phyloP scores from a whole-genome alignment of 2,888 invertebrate species.

The Thymelicus lineola region DNA sequence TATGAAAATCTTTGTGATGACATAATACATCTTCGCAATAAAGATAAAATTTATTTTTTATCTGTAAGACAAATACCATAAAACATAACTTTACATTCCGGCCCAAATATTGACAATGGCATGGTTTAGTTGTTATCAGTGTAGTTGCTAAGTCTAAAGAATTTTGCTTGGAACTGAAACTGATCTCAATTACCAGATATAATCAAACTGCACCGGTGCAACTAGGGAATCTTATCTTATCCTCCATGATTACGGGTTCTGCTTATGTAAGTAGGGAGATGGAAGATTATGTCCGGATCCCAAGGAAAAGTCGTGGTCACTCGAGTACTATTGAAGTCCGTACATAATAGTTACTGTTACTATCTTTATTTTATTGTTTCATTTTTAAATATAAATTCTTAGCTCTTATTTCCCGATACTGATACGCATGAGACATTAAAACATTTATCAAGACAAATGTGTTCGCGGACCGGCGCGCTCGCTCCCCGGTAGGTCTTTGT shows the following conservation, averaged over 20 bases:
- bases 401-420: conserved; percentile 17
- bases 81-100: not conserved
- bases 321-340: not conserved
- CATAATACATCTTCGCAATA: not conserved
- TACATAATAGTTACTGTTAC: not conserved
- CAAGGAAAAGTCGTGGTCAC: conserved; percentile 13
- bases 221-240: not conserved
- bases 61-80: not conserved
- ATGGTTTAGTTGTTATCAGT: too few relatives aligned
- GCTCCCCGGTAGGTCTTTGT: conserved; percentile 35
- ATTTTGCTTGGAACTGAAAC: not conserved
- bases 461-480: conserved; percentile 16
- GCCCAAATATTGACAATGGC: not conserved
- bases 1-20: not conserved
- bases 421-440: conserved; percentile 22
- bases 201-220: not conserved
- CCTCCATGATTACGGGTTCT: not conserved
- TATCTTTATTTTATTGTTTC: conserved; percentile 11
- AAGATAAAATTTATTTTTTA: conserved; percentile 3
- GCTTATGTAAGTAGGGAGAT: conserved; percentile 1
- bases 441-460: conserved; percentile 29
- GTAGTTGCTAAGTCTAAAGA: not conserved
- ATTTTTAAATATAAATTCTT: conserved; percentile 9
- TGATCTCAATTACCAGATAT: not conserved
- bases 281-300: not conserved